Conservation (phyloP, 2,888 invertebrate genomes). For the Rhabditoides inermis region DNA sequence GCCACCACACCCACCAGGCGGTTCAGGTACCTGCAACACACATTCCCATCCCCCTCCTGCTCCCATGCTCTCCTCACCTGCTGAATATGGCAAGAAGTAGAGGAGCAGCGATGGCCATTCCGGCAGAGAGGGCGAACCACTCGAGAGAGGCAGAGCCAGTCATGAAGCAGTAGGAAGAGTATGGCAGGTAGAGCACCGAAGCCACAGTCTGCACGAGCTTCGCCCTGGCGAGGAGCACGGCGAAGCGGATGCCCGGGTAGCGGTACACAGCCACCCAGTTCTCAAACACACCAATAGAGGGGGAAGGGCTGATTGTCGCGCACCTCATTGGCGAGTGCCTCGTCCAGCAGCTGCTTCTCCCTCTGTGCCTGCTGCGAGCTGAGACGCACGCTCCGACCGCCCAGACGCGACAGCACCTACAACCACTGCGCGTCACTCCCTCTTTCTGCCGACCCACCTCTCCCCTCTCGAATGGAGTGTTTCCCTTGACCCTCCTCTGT, state of each 20-base stretch:
- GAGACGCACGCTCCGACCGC: constrained; percentile 12
- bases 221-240: constrained; percentile 25
- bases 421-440: neutral
- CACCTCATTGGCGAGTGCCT: constrained; percentile 11
- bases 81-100: constrained; percentile 25
- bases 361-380: constrained; percentile 5
- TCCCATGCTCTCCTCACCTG: constrained; percentile 10
- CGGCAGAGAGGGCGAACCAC: constrained; percentile 14
- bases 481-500: neutral
- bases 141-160: neutral
- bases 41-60: neutral
- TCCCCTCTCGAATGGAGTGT: neutral
- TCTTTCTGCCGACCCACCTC: neutral
- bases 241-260: constrained; percentile 25
- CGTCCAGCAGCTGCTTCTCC: constrained; percentile 8
- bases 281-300: constrained; percentile 1
- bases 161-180: constrained; percentile 13
- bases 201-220: constrained; percentile 37
- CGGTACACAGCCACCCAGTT: constrained; percentile 36
- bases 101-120: constrained; percentile 23
- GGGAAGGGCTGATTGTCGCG: no score
- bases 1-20: constrained; percentile 38
- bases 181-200: constrained; percentile 28
- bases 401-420: constrained; percentile 13
- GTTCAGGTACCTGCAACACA: constrained; percentile 26